Evolutionary conservation across 2,888 invertebrate species (phyloP), one percentile per base, ranked within the genome.

Genomic region (Isotomurus palustris): DNA sequence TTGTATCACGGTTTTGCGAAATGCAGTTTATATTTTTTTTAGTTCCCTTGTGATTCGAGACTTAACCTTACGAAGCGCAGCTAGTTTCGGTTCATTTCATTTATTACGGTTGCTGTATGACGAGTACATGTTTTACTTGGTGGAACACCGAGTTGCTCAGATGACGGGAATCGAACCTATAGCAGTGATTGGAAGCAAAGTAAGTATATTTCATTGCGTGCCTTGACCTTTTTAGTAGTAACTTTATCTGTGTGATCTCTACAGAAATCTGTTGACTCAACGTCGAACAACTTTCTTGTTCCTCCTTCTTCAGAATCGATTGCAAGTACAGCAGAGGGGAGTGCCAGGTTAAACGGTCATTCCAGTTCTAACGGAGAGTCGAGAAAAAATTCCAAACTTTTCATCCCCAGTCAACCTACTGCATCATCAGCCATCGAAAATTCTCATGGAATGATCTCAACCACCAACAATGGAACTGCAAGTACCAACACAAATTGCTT

Each of bases 51-150:
- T 99, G 58, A 97, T 99, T 71, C 83, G 97, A 47, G 97, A 99
- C 78, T 82, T 99, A 66, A 99, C 97, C 43, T 80, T 97, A 65
- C 80, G 92, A 71, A 95, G 95, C 60, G 97, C 99, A 36, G 91
- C 95, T 22, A 95, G 95, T 77, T 99, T 99, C 79, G 99, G 99
- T 52, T 95, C 95, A 67, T 99, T 99, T 81, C 99, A 99, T 79
- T 83, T 99, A 71, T 91, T 99, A 73, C 87, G 97, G 44, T 82
- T 99, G 73, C 83, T 99, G 58, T 99, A 95, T 77, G 97, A 99
- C 78, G 99, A 99, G 78, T 99, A 96, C 78, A 96, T 99, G 88
- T 94, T 95, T 79, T 97, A 93, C 78, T 81, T 97, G 72, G 91
- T 99, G 72, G 97, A 99, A 78, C 92, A 94, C 73, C 88, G 91